These are phyloP conservation scores for Spodoptera picta DNA, from an alignment of 2,888 invertebrate species.

Conservation along the genomic window DNA sequence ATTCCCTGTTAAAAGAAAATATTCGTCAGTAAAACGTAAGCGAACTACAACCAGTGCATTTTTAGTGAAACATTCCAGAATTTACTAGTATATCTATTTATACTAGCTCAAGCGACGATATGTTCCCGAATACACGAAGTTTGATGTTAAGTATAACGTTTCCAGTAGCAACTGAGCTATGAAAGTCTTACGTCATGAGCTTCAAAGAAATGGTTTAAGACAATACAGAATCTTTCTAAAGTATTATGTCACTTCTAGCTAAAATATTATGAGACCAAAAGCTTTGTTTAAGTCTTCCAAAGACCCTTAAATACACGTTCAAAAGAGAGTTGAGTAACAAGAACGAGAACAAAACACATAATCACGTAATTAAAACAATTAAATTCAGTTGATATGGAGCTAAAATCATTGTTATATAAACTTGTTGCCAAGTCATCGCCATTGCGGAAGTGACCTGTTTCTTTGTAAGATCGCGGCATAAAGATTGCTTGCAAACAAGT, in stretches of 20 bases:
- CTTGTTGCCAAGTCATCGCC: slow-evolving; percentile 16
- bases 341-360: neutral
- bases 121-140: too few species aligned
- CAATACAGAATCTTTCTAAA: neutral
- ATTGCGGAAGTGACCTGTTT: slow-evolving; percentile 36
- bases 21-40: neutral
- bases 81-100: too few species aligned
- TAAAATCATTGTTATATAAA: slow-evolving; percentile 23
- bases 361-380: slow-evolving; percentile 5
- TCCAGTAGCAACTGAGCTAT: too few species aligned
- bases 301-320: neutral
- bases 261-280: neutral
- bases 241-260: neutral
- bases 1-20: slow-evolving; percentile 89
- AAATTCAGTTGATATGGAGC: slow-evolving; percentile 3
- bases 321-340: slow-evolving; percentile 4
- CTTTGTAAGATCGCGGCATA: slow-evolving; percentile 34
- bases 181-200: too few species aligned
- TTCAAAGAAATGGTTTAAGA: too few species aligned
- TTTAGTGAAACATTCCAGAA: too few species aligned
- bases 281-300: slow-evolving; percentile 3
- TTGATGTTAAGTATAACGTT: too few species aligned
- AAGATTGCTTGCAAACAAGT: slow-evolving; percentile 29
- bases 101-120: too few species aligned
- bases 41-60: too few species aligned